Conservation (phyloP, 1,140 invertebrate genomes). For the Brachionus sp. region DNA sequence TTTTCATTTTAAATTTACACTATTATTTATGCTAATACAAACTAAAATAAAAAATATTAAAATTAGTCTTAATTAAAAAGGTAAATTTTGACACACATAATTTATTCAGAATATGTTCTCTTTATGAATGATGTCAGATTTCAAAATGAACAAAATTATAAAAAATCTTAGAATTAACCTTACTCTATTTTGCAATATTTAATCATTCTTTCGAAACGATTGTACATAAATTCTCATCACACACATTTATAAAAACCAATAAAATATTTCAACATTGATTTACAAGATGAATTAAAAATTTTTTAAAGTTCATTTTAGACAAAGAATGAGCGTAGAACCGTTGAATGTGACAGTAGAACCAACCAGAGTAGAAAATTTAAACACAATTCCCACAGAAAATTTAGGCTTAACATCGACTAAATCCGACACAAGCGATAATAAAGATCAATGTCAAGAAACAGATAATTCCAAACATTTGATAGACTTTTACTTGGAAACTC, state of each 20-base stretch:
- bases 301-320: background rate
- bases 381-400: background rate
- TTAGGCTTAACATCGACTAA: background rate
- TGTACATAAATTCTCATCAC: background rate
- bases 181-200: constrained; percentile 35
- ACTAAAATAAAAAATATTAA: background rate
- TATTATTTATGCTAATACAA: background rate
- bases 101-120: background rate
- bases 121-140: constrained; percentile 32
- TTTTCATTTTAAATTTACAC: background rate
- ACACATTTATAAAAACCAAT: background rate
- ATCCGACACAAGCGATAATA: background rate
- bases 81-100: background rate
- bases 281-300: background rate
- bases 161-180: background rate
- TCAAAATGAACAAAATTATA: background rate
- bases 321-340: background rate
- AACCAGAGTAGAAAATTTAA: background rate
- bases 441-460: background rate
- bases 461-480: constrained; percentile 17
- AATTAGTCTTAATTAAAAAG: background rate
- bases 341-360: background rate
- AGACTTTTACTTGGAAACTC: background rate
- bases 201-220: constrained; percentile 22
- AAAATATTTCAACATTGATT: background rate